These are phyloP conservation scores for Amphipyra tragopoginis DNA, from an alignment of 2,888 invertebrate genomes.

Conservation along the genomic window DNA sequence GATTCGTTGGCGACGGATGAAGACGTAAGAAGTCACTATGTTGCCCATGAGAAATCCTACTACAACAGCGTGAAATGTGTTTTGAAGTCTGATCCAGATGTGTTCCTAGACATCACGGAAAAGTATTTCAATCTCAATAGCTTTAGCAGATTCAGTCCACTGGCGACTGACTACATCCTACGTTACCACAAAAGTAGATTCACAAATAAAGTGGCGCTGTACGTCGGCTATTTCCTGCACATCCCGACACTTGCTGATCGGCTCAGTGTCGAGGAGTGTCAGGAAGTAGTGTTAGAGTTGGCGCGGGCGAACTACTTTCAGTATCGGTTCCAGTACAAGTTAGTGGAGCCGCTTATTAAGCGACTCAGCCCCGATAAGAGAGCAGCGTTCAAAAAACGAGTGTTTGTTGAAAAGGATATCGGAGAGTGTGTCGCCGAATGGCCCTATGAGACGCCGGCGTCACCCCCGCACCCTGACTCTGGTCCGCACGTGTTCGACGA, in stretches of 20 bases:
- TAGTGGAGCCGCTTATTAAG: conserved; percentile 72
- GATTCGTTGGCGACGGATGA: conserved; percentile 61
- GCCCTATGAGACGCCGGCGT: conserved; percentile 68
- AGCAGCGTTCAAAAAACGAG: conserved; percentile 65
- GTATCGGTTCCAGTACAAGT: conserved; percentile 69
- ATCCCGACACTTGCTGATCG: conserved; percentile 64
- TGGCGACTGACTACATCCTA: conserved; percentile 67
- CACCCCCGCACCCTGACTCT: not conserved
- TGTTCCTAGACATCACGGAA: conserved; percentile 72
- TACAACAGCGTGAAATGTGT: conserved; percentile 66
- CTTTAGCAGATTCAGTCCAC: conserved; percentile 56
- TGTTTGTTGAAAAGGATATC: conserved; percentile 70
- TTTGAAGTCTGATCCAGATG: conserved; percentile 66
- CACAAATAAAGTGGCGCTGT: conserved; percentile 69
- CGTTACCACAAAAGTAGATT: conserved; percentile 66
- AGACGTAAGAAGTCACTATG: conserved; percentile 56
- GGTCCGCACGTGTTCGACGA: conserved; percentile 53
- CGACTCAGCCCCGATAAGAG: conserved; percentile 62
- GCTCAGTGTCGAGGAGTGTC: conserved; percentile 69
- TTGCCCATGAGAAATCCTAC: conserved; percentile 53
- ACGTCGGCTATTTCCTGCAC: conserved; percentile 66
- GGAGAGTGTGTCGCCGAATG: conserved; percentile 63
- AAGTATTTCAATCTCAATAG: conserved; percentile 60
- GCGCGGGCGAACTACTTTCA: conserved; percentile 69
- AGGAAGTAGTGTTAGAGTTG: conserved; percentile 65